Conservation (phyloP, 92 coral and sea anemone genomes). For the Desmophyllum pertusum region DNA sequence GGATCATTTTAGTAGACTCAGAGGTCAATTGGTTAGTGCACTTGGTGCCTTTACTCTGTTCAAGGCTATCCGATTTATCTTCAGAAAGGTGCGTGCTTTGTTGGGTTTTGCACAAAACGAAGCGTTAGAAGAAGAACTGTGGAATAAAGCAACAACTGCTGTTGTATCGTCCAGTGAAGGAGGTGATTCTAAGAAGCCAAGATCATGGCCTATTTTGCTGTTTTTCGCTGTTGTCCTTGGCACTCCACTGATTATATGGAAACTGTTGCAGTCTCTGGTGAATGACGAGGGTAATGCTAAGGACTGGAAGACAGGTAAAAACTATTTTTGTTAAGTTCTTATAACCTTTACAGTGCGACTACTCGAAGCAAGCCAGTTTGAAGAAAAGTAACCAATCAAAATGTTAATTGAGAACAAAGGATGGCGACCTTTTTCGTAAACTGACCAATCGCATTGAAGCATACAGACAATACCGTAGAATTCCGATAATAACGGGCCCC, state of each 20-base stretch:
- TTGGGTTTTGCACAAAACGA: constrained; percentile 62
- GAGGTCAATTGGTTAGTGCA: constrained; percentile 75
- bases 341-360: no score
- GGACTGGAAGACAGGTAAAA: constrained; percentile 90
- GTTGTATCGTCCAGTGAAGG: constrained; percentile 45
- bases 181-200: constrained; percentile 59
- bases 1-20: constrained; percentile 92
- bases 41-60: constrained; percentile 85
- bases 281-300: constrained; percentile 66
- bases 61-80: constrained; percentile 69
- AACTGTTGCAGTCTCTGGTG: constrained; percentile 73
- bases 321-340: neutral
- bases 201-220: constrained; percentile 96
- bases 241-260: constrained; percentile 94
- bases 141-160: constrained; percentile 79
- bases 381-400: no score
- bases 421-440: no score
- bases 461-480: no score
- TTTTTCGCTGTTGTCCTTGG: constrained; percentile 98
- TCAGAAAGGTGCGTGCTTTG: constrained; percentile 68
- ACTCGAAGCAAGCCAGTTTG: no score
- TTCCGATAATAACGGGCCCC: no score
- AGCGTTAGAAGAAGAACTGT: constrained; percentile 81
- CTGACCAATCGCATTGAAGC: no score
- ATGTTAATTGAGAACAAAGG: no score